Percentiles rank a stretch among this genome's conserved stretches.
Conservation (phyloP, 2,113 vertebrate genomes). For the Ciconia stormi region DNA sequence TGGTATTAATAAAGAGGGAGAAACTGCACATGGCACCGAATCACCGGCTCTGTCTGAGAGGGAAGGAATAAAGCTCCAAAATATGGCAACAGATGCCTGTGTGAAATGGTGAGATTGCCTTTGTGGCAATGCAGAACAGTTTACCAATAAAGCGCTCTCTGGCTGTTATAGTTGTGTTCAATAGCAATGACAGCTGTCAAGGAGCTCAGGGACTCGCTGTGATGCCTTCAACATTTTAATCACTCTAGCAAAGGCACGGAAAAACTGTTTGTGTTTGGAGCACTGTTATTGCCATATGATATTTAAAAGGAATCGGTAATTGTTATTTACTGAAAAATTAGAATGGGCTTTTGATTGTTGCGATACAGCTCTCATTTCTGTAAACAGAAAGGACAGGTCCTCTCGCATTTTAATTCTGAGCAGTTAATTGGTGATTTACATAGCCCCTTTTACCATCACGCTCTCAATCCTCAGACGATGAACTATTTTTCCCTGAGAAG, state of each 20-base stretch:
- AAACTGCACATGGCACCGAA: background rate
- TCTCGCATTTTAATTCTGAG: slow-evolving; percentile 32
- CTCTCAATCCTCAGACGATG: slow-evolving; percentile 48
- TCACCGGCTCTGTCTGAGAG: background rate
- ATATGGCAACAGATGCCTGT: slow-evolving; percentile 70
- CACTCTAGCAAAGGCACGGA: slow-evolving; percentile 60
- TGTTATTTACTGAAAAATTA: slow-evolving; percentile 60
- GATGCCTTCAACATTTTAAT: slow-evolving; percentile 76
- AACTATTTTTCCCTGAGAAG: slow-evolving; percentile 65
- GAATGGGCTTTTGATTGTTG: slow-evolving; percentile 12
- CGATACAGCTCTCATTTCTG: background rate
- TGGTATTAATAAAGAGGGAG: background rate
- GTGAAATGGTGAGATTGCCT: slow-evolving; percentile 36
- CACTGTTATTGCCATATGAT: background rate
- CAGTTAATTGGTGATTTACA: slow-evolving; percentile 60
- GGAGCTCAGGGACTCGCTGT: slow-evolving; percentile 69
- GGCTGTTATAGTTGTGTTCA: slow-evolving; percentile 68
- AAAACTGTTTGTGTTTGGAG: slow-evolving; percentile 48
- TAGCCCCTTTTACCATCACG: slow-evolving; percentile 4
- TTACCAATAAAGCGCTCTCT: slow-evolving; percentile 72
- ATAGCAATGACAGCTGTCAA: slow-evolving; percentile 78
- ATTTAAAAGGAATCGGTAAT: slow-evolving; percentile 21
- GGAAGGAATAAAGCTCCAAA: slow-evolving; percentile 40
- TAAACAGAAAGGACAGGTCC: background rate
- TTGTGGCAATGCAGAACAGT: slow-evolving; percentile 53